Base-by-base conservation (phyloP, 2,113 vertebrate species). In the Semicossyphus pulcher region DNA sequence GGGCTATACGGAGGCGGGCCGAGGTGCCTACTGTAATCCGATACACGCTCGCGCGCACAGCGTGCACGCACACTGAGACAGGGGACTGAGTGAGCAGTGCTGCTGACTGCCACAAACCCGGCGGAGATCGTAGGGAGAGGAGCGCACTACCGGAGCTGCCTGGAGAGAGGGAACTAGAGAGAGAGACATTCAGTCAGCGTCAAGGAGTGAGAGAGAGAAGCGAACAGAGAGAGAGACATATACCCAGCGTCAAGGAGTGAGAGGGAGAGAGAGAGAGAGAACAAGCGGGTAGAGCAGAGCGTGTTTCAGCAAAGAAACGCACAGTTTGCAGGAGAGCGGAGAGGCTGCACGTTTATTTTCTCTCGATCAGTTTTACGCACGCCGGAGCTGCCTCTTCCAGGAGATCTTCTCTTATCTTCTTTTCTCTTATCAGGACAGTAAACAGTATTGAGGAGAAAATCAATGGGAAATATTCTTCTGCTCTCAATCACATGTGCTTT, bases 21-120 rank as follows among this genome's bases (percentile, higher is more conserved):
- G 92, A 93, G 94, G 93, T 93, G 94, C 92, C 93, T 94, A 93
- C 94, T 95, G 95, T 96, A 95, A 96, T 94, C 93, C 93, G 95
- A 95, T 93, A 89, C 93, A 92, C 93, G 88, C 92, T 89, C 78
- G 1, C 86, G 70, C 86, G 64, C 77, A n/a, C 32, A 5, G 29
- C 62, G 65, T 71, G 72, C 88, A 76, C 78, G 83, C 84, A 62
- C 80, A 5, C 42, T 0, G 31, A 45, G 76, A 39, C 80, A 41
- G 83, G 86, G 87, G 83, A 86, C 37, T 41, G 88, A 81, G 84
- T 37, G 83, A 86, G 80, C 86, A 5, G 80, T 61, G 66, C 49
- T 28, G 60, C 72, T 52, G 65, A 21, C 83, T 72, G 77, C 65
- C 89, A 90, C 85, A 77, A 67, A 79, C 72, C 84, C 77, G 72